Evolutionary conservation across 2,797 vertebrate species (phyloP), one percentile per base, ranked within the genome.

Genomic region (Acropternis orthonyx): DNA sequence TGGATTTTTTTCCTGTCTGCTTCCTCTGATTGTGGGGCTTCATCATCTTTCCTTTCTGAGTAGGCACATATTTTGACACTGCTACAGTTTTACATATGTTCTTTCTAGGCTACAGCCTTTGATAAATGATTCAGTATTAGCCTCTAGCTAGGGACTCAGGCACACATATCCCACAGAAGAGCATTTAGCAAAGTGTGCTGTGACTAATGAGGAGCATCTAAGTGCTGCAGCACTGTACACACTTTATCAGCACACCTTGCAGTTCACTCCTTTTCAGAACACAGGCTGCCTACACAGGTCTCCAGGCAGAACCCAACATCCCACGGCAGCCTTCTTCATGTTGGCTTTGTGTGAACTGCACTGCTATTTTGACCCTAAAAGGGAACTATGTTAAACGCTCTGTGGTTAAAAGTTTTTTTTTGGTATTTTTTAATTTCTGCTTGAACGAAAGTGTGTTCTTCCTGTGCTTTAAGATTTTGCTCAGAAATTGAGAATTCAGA

Each of bases 161-260:
- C 14, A 43, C n/a, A 26, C 8, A 3, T 5, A 13, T 62, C 27
- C 32, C 2, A 0, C 28, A 23, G 34, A 48, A 46, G 4, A 41
- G 26, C 9, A 30, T 46, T 28, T 48, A 43, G 46, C 39, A 28
- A 32, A 84, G 34, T 10, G 41, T 2, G 26, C 41, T 37, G 67
- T 37, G 61, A 34, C 41, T 49, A 26, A 43, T 0, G 3, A 62
- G 32, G 36, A 75, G 24, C 24, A 49, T 1, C 2, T 16, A 14
- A 55, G 49, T 0, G 1, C 32, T 22, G 4, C 54, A 61, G 32
- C 34, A 5, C 74, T 8, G 15, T 30, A 26, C 4, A 30, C 12
- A 3, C 23, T 62, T 67, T 6, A 19, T 37, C 36, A 39, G 36
- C 1, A 1, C 20, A 22, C n/a, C 3, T 4, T 18, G 63, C 76